A percentile compares a stretch with the other conserved stretches of the same genome.
Evolutionary conservation across 2,888 invertebrate genomes (phyloP).

Genomic region (Camponotus fellah): DNA sequence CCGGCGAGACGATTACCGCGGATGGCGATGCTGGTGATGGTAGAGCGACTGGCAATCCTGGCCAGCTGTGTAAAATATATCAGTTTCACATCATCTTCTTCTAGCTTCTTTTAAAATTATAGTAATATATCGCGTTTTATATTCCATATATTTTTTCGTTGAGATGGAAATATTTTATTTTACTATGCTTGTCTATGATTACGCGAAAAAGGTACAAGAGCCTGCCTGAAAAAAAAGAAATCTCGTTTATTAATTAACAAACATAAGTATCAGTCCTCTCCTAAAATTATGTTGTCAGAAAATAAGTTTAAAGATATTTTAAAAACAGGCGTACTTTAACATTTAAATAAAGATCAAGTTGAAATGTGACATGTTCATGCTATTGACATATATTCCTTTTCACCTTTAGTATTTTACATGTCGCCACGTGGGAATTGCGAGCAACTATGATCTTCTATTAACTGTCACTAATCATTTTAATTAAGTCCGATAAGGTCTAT

Average conservation of each 20-base stretch:
- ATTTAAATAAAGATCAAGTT: background rate
- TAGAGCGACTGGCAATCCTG: conserved; percentile 87
- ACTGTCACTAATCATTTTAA: conserved; percentile 23
- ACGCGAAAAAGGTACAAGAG: background rate
- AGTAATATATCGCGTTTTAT: background rate
- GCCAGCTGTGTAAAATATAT: conserved; percentile 82
- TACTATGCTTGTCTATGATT: background rate
- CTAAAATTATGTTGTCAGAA: background rate
- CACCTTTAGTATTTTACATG: background rate
- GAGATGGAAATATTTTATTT: background rate
- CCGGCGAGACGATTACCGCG: conserved; percentile 92
- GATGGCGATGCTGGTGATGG: conserved; percentile 92
- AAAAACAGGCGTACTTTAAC: background rate
- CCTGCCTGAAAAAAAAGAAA: background rate
- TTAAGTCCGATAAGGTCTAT: background rate
- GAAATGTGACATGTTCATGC: background rate
- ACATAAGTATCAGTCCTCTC: background rate
- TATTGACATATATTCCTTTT: background rate
- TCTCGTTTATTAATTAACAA: background rate
- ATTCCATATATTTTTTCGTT: background rate
- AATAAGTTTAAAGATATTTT: background rate
- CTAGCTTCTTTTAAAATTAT: background rate
- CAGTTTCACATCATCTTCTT: conserved; percentile 64
- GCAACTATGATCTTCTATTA: background rate
- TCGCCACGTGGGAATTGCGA: conserved; percentile 9